Conservation (phyloP, 2,113 vertebrate genomes). For the Corapipo altera region DNA sequence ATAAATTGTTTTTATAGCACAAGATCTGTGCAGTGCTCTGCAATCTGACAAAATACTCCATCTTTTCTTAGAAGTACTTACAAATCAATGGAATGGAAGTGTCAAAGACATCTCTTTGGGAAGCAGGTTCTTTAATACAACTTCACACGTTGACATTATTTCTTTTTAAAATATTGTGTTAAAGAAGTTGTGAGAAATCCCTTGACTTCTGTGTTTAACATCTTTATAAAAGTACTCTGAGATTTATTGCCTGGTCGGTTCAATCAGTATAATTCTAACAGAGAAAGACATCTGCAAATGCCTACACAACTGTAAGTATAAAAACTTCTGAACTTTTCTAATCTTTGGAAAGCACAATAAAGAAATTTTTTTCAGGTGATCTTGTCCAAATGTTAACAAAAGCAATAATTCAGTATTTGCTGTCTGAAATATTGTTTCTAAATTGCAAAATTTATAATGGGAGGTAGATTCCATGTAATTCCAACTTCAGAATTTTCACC, state of each 20-base stretch:
- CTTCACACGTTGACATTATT: constrained; percentile 21
- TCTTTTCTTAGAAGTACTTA: constrained; percentile 23
- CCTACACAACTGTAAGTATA: not conserved
- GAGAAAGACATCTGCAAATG: not conserved
- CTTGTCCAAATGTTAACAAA: not conserved
- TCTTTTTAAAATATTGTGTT: not conserved
- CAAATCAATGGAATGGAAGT: constrained; percentile 44
- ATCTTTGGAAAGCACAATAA: not conserved
- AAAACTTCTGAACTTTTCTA: not conserved
- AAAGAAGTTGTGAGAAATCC: constrained; percentile 18
- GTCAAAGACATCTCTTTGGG: constrained; percentile 21
- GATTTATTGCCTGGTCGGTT: not conserved
- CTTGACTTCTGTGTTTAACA: constrained; percentile 3
- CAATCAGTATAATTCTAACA: not conserved
- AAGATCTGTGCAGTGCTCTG: constrained; percentile 10
- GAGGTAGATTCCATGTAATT: not conserved
- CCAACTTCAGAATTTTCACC: not conserved
- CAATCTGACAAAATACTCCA: constrained; percentile 22
- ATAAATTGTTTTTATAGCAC: constrained; percentile 37
- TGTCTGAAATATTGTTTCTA: not conserved
- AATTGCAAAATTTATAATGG: not conserved
- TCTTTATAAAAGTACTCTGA: not conserved
- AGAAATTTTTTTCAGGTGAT: not conserved
- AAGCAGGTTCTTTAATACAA: constrained; percentile 27
- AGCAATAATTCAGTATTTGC: not conserved